Percentiles rank a stretch among this genome's conserved stretches.
Conservation (phyloP, 2,113 vertebrate species). For the Psammodynastes pulverulentus region DNA sequence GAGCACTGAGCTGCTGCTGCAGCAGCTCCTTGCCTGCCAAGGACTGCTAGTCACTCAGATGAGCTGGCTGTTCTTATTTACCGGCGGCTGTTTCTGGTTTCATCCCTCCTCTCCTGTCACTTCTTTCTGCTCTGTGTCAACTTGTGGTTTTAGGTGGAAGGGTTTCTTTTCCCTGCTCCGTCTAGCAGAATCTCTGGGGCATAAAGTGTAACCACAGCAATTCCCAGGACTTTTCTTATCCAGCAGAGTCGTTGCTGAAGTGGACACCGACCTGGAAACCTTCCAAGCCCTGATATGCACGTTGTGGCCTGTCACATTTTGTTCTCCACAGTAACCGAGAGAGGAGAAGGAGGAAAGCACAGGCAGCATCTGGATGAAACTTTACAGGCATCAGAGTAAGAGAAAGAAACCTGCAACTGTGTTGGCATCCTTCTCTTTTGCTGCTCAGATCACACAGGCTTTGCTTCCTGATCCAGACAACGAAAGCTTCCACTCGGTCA, state of each 20-base stretch:
- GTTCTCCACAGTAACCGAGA: conserved; percentile 18
- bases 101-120: background rate
- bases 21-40: conserved; percentile 20
- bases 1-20: conserved; percentile 1
- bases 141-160: background rate
- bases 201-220: background rate
- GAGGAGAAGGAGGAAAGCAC: background rate
- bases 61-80: background rate
- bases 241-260: conserved; percentile 12
- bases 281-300: conserved; percentile 54
- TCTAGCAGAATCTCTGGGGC: conserved; percentile 18
- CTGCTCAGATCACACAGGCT: background rate
- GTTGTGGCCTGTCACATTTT: conserved; percentile 51
- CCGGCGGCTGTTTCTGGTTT: background rate
- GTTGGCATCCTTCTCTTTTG: background rate
- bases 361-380: conserved; percentile 1
- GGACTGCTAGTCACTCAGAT: conserved; percentile 5
- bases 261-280: conserved; percentile 44
- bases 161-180: background rate
- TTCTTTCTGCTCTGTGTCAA: background rate
- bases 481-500: background rate
- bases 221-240: conserved; percentile 30
- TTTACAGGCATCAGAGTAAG: background rate
- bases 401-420: background rate
- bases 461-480: background rate